Conservation (phyloP, 2,797 vertebrate genomes). For the Fringilla coelebs region DNA sequence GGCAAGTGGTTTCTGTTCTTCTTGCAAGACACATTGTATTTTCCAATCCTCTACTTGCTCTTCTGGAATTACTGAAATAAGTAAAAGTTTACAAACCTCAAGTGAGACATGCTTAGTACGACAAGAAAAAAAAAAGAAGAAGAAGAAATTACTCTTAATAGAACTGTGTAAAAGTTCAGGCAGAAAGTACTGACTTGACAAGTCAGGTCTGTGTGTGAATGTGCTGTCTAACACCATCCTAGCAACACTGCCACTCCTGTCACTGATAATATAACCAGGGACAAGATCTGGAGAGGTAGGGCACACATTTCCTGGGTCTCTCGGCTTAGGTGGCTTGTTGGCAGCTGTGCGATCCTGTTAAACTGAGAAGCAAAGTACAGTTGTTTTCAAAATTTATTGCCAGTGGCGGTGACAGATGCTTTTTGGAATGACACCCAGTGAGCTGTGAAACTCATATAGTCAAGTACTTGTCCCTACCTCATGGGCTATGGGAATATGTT, state of each 20-base stretch:
- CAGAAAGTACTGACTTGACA: not conserved
- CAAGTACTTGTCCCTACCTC: constrained; percentile 28
- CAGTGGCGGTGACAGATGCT: constrained; percentile 39
- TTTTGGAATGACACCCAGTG: constrained; percentile 44
- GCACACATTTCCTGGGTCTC: not conserved
- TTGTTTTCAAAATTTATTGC: constrained; percentile 37
- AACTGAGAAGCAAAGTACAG: constrained; percentile 18
- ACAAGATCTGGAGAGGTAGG: not conserved
- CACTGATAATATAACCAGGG: constrained; percentile 30
- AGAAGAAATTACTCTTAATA: not conserved
- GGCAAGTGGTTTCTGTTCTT: not conserved
- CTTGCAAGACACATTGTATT: not conserved
- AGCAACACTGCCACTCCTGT: not conserved
- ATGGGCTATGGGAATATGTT: constrained; percentile 50
- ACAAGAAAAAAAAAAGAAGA: not conserved
- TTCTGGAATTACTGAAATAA: not conserved
- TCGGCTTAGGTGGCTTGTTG: not conserved
- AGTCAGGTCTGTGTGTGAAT: constrained; percentile 12
- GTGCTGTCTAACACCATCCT: constrained; percentile 21
- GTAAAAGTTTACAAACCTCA: not conserved
- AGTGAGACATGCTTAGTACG: not conserved
- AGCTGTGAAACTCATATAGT: constrained; percentile 46
- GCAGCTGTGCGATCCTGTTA: not conserved
- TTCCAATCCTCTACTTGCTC: not conserved
- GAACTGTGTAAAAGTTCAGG: not conserved